phyloP scores from a whole-genome alignment of 2,113 vertebrate genomes.

The Chionis minor region DNA sequence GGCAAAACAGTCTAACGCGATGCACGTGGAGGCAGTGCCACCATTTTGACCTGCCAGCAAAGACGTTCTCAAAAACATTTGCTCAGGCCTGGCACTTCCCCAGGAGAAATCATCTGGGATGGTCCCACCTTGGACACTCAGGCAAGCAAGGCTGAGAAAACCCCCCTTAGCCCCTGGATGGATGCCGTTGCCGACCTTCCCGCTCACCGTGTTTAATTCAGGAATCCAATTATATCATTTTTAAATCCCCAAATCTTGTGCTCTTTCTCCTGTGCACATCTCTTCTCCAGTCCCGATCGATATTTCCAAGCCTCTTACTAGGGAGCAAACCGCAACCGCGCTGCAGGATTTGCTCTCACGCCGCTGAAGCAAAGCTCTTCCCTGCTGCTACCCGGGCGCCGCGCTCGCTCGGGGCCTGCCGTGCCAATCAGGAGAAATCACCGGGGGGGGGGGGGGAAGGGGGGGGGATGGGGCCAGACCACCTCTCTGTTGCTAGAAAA shows the following conservation, averaged over 20 bases:
- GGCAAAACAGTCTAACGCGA: neutral
- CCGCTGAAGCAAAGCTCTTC: neutral
- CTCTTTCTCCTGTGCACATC: constrained; percentile 41
- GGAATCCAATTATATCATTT: constrained; percentile 51
- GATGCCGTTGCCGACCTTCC: neutral
- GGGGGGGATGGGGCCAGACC: neutral
- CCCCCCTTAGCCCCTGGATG: neutral
- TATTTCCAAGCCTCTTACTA: constrained; percentile 34
- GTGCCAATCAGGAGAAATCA: neutral
- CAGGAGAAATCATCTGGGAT: neutral
- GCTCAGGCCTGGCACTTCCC: neutral
- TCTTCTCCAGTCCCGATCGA: neutral
- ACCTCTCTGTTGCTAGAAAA: neutral
- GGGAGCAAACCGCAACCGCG: neutral
- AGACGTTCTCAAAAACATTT: neutral
- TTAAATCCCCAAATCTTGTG: constrained; percentile 55
- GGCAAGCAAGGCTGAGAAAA: neutral
- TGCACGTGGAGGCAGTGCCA: neutral
- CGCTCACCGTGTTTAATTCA: neutral
- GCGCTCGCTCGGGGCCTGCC: neutral
- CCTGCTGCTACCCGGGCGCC: neutral
- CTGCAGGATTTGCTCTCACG: constrained; percentile 19
- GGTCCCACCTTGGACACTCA: rapidly evolving
- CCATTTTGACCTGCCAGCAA: neutral
- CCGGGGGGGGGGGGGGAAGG: neutral